These are phyloP conservation scores for Scelioninae gen. 2 DNA, from an alignment of 2,888 invertebrate species.

Conservation along the genomic window DNA sequence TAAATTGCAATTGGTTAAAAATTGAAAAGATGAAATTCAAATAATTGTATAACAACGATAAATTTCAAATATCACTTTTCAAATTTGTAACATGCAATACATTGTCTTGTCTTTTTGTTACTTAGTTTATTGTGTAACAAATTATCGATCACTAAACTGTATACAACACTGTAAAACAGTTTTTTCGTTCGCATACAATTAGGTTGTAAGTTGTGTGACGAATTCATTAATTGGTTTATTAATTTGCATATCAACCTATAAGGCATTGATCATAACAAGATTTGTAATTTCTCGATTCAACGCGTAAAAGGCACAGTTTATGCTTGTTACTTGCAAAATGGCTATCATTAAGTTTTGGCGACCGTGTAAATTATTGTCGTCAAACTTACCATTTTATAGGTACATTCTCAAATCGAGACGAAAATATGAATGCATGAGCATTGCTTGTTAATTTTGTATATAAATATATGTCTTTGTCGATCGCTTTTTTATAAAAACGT, in stretches of 20 bases:
- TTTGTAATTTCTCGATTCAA: slow-evolving; percentile 16
- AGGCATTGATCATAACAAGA: neutral
- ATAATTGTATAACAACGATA: neutral
- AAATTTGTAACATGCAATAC: slow-evolving; percentile 21
- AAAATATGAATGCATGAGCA: slow-evolving; percentile 28
- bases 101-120: slow-evolving; percentile 22
- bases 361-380: too few species aligned
- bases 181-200: slow-evolving; percentile 27
- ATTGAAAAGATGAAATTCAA: slow-evolving; percentile 25
- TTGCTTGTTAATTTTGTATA: slow-evolving; percentile 17
- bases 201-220: slow-evolving; percentile 25
- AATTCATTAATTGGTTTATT: slow-evolving; percentile 33
- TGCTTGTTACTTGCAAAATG: slow-evolving; percentile 25
- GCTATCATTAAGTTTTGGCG: slow-evolving; percentile 16
- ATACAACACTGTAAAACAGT: slow-evolving; percentile 31
- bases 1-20: slow-evolving; percentile 21
- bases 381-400: too few species aligned
- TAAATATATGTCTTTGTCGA: slow-evolving; percentile 35
- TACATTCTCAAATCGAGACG: slow-evolving; percentile 5
- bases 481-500: slow-evolving; percentile 58
- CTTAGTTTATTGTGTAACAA: slow-evolving; percentile 24
- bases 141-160: slow-evolving; percentile 27
- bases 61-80: slow-evolving; percentile 24
- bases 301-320: slow-evolving; percentile 47
- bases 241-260: slow-evolving; percentile 16